Conservation (phyloP, 2,113 vertebrate species). For the Rhodinocichla rosea region DNA sequence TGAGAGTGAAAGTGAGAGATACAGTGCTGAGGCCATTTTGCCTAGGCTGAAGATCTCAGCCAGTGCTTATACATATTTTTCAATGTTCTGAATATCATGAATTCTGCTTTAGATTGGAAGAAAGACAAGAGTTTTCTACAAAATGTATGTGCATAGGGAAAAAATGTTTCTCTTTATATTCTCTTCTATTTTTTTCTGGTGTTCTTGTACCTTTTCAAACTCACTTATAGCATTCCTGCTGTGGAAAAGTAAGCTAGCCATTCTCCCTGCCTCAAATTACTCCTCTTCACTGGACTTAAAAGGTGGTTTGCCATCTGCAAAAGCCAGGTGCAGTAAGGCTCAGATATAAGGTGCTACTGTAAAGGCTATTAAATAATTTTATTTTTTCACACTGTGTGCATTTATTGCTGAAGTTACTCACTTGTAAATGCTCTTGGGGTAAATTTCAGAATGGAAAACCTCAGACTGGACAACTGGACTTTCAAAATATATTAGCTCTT, state of each 20-base stretch:
- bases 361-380: not conserved
- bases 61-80: constrained; percentile 36
- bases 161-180: constrained; percentile 19
- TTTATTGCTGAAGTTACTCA: not conserved
- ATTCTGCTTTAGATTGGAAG: constrained; percentile 40
- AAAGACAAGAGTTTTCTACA: constrained; percentile 38
- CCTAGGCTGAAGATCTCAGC: constrained; percentile 47
- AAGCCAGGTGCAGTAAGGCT: not conserved
- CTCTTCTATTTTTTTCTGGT: constrained; percentile 17
- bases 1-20: constrained; percentile 47
- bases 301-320: not conserved
- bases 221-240: constrained; percentile 15
- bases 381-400: not conserved
- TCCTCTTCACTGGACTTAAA: not conserved
- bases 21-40: constrained; percentile 52
- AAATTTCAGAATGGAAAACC: not conserved
- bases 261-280: not conserved
- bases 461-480: not conserved
- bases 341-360: not conserved
- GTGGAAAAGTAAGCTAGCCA: not conserved
- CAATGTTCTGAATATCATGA: constrained; percentile 61
- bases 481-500: not conserved
- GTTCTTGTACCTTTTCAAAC: constrained; percentile 34
- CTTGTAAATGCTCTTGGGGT: not conserved
- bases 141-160: constrained; percentile 6